These are phyloP conservation scores for Athetis lepigone DNA, from an alignment of 2,888 invertebrate species.

Conservation along the genomic window DNA sequence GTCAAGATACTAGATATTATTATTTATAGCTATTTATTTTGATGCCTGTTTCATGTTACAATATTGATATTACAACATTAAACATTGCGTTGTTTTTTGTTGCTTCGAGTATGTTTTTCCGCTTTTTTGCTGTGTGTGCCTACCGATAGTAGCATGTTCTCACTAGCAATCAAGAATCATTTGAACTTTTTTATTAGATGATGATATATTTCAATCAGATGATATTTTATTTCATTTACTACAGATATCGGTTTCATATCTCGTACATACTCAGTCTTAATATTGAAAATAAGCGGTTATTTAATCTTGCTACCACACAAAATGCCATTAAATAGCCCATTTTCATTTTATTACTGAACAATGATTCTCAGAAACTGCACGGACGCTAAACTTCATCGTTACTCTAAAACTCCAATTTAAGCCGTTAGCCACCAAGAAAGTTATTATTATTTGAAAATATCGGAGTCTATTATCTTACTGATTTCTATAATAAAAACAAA, in stretches of 20 bases:
- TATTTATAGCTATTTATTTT: constrained; percentile 34
- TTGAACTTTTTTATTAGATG: not conserved
- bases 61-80: constrained; percentile 23
- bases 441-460: constrained; percentile 26
- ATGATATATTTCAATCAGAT: not conserved
- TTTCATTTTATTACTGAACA: not conserved
- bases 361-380: constrained; percentile 1
- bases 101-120: constrained; percentile 17
- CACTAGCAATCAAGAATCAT: not conserved
- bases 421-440: not conserved
- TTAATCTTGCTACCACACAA: not conserved
- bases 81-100: constrained; percentile 17
- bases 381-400: constrained; percentile 5
- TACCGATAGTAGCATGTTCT: constrained; percentile 15
- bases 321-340: not conserved
- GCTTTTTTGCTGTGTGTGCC: constrained; percentile 21
- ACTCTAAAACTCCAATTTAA: constrained; percentile 22
- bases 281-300: not conserved
- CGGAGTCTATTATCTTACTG: constrained; percentile 9
- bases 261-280: not conserved
- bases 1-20: constrained; percentile 12
- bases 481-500: constrained; percentile 24
- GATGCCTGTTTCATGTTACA: constrained; percentile 19
- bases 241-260: not conserved
- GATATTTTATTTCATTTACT: not conserved